phyloP scores from a whole-genome alignment of 2,888 invertebrate genomes.

The Lathronympha strigana region DNA sequence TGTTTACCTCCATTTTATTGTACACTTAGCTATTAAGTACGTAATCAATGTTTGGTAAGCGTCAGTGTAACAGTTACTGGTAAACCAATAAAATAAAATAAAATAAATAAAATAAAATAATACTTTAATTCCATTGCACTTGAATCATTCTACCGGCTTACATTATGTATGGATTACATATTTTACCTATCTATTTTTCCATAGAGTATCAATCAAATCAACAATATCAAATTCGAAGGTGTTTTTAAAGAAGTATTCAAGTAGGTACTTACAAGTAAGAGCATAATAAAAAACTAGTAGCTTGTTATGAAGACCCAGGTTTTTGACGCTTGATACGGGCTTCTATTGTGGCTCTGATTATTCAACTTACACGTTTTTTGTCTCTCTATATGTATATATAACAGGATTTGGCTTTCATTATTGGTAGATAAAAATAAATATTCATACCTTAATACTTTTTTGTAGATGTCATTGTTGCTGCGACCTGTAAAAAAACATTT shows the following conservation, averaged over 20 bases:
- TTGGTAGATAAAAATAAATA: background rate
- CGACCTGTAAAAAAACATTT: conserved; percentile 29
- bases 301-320: conserved; percentile 7
- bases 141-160: too few relatives aligned
- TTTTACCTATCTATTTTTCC: too few relatives aligned
- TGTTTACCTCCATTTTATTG: too few relatives aligned
- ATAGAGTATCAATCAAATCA: too few relatives aligned
- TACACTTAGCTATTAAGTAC: too few relatives aligned
- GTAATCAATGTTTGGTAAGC: too few relatives aligned
- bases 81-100: too few relatives aligned
- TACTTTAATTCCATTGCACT: too few relatives aligned
- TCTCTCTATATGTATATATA: conserved; percentile 22
- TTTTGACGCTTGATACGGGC: conserved; percentile 17
- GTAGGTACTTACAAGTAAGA: conserved; percentile 14
- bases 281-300: conserved; percentile 5
- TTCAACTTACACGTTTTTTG: conserved; percentile 19
- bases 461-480: conserved; percentile 26
- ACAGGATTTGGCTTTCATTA: conserved; percentile 9
- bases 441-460: conserved; percentile 47
- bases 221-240: too few relatives aligned
- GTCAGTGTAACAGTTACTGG: too few relatives aligned
- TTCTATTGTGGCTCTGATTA: conserved; percentile 11
- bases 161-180: too few relatives aligned
- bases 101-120: too few relatives aligned
- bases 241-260: background rate